Percentiles rank a stretch among this genome's conserved stretches.
Conservation (phyloP, 64 coral and sea anemone genomes). For the Orbicella faveolata region DNA sequence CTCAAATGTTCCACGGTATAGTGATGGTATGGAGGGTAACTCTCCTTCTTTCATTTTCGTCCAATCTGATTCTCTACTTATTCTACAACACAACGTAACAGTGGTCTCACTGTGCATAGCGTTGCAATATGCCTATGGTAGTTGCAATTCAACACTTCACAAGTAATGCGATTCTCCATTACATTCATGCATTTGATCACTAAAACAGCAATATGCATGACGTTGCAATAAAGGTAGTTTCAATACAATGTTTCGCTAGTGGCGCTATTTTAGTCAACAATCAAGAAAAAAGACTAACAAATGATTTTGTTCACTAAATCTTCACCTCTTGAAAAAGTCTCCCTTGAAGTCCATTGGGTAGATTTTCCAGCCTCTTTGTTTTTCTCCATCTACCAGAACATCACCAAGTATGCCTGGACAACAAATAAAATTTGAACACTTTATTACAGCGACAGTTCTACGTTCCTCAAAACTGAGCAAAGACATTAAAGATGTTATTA, state of each 20-base stretch:
- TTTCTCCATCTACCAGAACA: constrained; percentile 46
- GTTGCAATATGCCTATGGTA: too few species aligned
- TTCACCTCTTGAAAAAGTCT: constrained; percentile 22
- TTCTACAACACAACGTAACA: not conserved
- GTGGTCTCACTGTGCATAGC: too few species aligned
- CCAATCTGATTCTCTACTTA: constrained; percentile 12
- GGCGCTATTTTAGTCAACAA: not conserved
- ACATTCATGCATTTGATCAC: too few species aligned
- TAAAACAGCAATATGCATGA: too few species aligned
- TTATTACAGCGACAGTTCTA: too few species aligned
- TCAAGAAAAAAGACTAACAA: not conserved
- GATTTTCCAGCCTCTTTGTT: constrained; percentile 31
- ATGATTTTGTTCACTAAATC: not conserved
- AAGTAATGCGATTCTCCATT: too few species aligned
- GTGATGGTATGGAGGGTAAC: constrained; percentile 4
- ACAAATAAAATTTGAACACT: not conserved
- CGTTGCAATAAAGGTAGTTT: too few species aligned
- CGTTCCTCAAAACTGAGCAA: not conserved
- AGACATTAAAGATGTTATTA: not conserved
- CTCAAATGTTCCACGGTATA: constrained; percentile 56
- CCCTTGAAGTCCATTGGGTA: constrained; percentile 57
- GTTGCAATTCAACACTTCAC: too few species aligned
- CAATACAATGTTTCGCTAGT: too few species aligned
- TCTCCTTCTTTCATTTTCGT: not conserved
- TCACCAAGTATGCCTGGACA: constrained; percentile 47